Conservation (phyloP, 2,797 vertebrate species). For the Lophotriccus pileatus region DNA sequence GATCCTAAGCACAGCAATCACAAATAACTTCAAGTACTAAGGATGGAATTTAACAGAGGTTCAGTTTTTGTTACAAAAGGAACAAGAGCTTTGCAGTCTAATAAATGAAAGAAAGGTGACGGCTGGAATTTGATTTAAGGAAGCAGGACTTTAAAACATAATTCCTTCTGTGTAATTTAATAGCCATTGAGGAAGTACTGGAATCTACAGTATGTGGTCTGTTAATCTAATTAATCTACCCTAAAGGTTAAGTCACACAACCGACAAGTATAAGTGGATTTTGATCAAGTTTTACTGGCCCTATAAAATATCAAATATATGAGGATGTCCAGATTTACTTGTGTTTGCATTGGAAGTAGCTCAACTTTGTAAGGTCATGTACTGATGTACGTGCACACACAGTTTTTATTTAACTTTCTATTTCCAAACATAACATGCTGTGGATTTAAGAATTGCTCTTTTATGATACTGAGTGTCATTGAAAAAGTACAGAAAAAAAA, state of each 20-base stretch:
- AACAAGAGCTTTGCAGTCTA: slow-evolving; percentile 53
- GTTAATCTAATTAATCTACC: slow-evolving; percentile 59
- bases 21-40: neutral
- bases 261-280: slow-evolving; percentile 49
- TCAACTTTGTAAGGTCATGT: neutral
- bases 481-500: neutral
- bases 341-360: slow-evolving; percentile 30
- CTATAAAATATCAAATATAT: slow-evolving; percentile 29
- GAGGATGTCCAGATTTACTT: slow-evolving; percentile 38
- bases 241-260: slow-evolving; percentile 55
- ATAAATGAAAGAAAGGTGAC: slow-evolving; percentile 59
- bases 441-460: neutral
- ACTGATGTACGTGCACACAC: neutral
- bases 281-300: slow-evolving; percentile 57
- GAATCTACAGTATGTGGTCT: slow-evolving; percentile 63
- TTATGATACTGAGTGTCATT: neutral
- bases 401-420: slow-evolving; percentile 7
- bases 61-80: slow-evolving; percentile 61
- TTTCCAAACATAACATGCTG: slow-evolving; percentile 6
- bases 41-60: slow-evolving; percentile 47
- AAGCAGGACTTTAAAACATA: slow-evolving; percentile 42
- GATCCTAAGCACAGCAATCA: neutral
- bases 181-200: slow-evolving; percentile 58
- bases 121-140: slow-evolving; percentile 60
- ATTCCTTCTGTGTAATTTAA: slow-evolving; percentile 65